Percentiles rank a stretch among this genome's conserved stretches.
Evolutionary conservation across 2,113 vertebrate species (phyloP).

Genomic region (Chionis minor): DNA sequence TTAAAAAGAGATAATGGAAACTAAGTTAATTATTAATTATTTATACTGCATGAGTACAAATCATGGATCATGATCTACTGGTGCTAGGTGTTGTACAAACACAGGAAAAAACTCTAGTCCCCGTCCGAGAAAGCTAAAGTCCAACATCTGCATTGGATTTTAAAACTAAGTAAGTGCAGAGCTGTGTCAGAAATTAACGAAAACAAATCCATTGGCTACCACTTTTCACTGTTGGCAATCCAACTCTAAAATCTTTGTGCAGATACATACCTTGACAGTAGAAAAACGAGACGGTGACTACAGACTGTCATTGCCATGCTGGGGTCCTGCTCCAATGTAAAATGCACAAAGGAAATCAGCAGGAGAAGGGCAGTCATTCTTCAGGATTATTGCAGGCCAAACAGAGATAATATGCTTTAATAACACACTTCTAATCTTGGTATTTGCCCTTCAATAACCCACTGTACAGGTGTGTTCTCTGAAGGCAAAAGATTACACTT

Average conservation of each 20-base stretch:
- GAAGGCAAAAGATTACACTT: not conserved
- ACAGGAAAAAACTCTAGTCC: not conserved
- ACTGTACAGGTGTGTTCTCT: not conserved
- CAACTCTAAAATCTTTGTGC: not conserved
- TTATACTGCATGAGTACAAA: not conserved
- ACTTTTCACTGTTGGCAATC: not conserved
- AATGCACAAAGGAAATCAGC: not conserved
- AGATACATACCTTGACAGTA: not conserved
- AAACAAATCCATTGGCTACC: not conserved
- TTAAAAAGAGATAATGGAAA: not conserved
- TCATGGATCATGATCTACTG: not conserved
- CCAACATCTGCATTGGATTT: not conserved
- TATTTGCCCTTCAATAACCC: not conserved
- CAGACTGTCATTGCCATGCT: not conserved
- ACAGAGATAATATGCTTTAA: not conserved
- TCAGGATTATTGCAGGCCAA: not conserved
- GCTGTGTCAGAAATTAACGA: not conserved
- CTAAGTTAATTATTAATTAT: constrained; percentile 49
- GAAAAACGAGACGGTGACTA: not conserved
- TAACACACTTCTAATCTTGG: not conserved
- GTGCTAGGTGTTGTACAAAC: constrained; percentile 2
- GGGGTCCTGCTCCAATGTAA: not conserved
- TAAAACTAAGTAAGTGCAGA: not conserved
- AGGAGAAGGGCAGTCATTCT: not conserved
- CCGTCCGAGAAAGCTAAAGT: constrained; percentile 17